Evolutionary conservation across 1,140 invertebrate species (phyloP), one percentile per base, ranked within the genome.

Genomic region (Nasonia giraulti): DNA sequence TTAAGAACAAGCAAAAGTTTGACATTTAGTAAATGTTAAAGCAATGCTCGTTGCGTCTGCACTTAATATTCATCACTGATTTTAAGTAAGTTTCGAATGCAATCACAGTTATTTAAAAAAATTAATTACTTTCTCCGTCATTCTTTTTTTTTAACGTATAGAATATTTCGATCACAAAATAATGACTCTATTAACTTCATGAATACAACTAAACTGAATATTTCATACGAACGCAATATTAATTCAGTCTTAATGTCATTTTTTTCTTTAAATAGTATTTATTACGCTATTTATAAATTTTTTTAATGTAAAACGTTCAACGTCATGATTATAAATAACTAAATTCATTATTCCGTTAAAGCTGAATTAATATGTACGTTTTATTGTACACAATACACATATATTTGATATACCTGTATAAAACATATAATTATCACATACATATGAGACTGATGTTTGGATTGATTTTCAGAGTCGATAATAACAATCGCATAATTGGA

Each of bases 401-500:
- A 71, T 33, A 27, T 27, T 27, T 2, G 2, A 75, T 75, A 75
- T 75, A 75, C 14, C 20, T 44, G 20, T 71, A 75, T 37, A 44
- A 75, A 75, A 44, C 44, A 75, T 75, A 44, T 75, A 33, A 44
- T n/a, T n/a, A 75, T 33, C 37, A 44, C 73, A 75, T 17, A 20
- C 2, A 44, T 10, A 3, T 75, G 31, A 20, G 20, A 33, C 33
- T 27, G 37, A n/a, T n/a, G 8, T 17, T 44, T 8, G 33, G 11
- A 75, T 12, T 8, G 12, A 44, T 44, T 44, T 44, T 33, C 1
- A 74, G 66, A n/a, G 23, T 14, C 66, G 23, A 31, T 31, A 69
- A 31, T 31, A 69, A 69, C 68, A 10, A 27, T 68, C 66, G 2
- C 66, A 68, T 50, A 50, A 50, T 17, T 2, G 3, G 47, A 50